These are phyloP conservation scores for Paramisgurnus dabryanus DNA, from an alignment of 2,113 vertebrate genomes.

Conservation along the genomic window DNA sequence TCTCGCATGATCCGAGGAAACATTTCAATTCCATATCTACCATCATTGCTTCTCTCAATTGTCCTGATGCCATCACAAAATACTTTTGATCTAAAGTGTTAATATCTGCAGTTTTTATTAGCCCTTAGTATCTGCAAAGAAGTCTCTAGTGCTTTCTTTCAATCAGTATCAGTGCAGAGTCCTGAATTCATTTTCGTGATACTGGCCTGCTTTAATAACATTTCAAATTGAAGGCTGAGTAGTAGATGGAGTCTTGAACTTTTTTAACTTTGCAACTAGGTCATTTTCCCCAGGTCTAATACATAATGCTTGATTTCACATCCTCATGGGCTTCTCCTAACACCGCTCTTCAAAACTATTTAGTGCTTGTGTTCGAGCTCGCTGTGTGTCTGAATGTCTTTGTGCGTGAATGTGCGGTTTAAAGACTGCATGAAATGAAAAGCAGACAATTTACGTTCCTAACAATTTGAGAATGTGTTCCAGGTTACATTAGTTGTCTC, in stretches of 20 bases:
- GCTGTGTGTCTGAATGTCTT: too few relatives aligned
- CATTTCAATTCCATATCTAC: not conserved
- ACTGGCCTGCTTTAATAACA: constrained; percentile 10
- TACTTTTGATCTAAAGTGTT: not conserved
- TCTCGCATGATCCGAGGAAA: not conserved
- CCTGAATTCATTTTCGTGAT: constrained; percentile 9
- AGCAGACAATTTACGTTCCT: too few relatives aligned
- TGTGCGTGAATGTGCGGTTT: too few relatives aligned
- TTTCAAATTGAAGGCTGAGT: not conserved
- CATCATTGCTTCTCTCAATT: not conserved
- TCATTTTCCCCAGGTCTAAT: not conserved
- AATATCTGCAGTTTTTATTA: constrained; percentile 15
- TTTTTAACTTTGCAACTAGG: constrained; percentile 5
- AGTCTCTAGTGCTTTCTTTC: constrained; percentile 4
- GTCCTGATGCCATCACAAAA: not conserved
- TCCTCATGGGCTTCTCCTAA: constrained; percentile 8
- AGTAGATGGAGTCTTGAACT: not conserved
- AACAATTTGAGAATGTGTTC: too few relatives aligned
- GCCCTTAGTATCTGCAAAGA: not conserved
- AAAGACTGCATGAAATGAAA: too few relatives aligned
- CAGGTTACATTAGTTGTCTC: too few relatives aligned
- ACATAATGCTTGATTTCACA: constrained; percentile 15
- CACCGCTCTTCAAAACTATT: not conserved
- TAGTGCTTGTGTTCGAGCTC: not conserved
- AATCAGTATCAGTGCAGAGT: not conserved